phyloP scores from a whole-genome alignment of 2,113 vertebrate genomes.

The Plotosus lineatus region DNA sequence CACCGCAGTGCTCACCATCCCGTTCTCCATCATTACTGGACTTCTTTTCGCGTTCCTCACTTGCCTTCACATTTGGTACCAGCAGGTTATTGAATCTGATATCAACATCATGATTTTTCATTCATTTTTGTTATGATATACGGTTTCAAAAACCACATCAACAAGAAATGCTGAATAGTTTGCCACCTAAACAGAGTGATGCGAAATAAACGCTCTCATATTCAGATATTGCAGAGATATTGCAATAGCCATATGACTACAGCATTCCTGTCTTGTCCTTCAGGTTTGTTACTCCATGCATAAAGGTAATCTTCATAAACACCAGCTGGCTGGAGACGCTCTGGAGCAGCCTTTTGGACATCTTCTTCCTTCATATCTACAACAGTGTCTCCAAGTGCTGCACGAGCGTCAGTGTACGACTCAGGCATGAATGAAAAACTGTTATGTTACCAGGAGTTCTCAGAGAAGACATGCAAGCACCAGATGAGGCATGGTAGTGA shows the following conservation, averaged over 20 bases:
- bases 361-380: conserved; percentile 63
- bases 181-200: not conserved
- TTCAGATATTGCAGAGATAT: not conserved
- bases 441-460: not conserved
- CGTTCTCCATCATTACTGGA: conserved; percentile 68
- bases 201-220: not conserved
- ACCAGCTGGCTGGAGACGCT: conserved; percentile 66
- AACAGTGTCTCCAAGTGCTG: conserved; percentile 68
- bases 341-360: conserved; percentile 66
- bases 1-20: conserved; percentile 68
- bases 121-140: too few relatives aligned
- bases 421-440: conserved; percentile 64
- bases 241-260: not conserved
- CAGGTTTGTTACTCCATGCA: conserved; percentile 72
- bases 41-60: conserved; percentile 72
- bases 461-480: conserved; percentile 6
- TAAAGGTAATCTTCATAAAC: conserved; percentile 61
- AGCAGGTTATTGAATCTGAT: not conserved
- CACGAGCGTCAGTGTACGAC: conserved; percentile 64
- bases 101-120: not conserved
- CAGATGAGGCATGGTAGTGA: not conserved
- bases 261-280: not conserved
- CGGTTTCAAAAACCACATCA: too few relatives aligned
- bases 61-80: conserved; percentile 75
- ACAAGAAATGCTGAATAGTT: too few relatives aligned